Evolutionary conservation across 2,797 vertebrate species (phyloP), one percentile per base, ranked within the genome.

Genomic region (Champsocephalus gunnari): DNA sequence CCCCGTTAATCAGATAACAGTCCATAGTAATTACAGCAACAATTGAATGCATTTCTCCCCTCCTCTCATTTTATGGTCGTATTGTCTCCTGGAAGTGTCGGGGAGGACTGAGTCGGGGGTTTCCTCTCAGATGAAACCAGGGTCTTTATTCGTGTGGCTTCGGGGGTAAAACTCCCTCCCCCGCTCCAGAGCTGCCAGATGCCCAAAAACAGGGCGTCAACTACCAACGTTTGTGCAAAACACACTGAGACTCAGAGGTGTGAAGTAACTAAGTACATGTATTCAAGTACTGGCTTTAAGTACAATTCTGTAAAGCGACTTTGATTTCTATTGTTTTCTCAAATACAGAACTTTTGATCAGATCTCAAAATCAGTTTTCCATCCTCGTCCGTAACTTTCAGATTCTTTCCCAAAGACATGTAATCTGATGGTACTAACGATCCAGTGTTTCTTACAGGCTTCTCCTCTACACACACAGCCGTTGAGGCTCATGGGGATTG

Each of bases 61-160:
- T 70, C 9, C 1, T 51, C 47, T 34, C 28, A 16, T 67, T 80
- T 77, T 70, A 73, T 72, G 72, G 71, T 49, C 75, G 80, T 57
- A 77, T 28, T 66, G 19, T 44, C 48, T 24, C 66, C 24, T 0
- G 34, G 16, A 63, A 55, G 50, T 47, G 56, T 9, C 7, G 41
- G 16, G 44, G 10, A 60, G 53, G 34, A 67, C 53, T 49, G 50
- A 44, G 34, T 6, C 8, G 34, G 34, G 34, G 34, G 34, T 38
- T 9, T 38, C 8, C 34, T 7, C 6, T 48, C 0, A 16, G 62
- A 32, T 24, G 12, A 21, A 48, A 56, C 44, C 16, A 59, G 19
- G 10, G 41, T 10, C 21, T 38, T 2, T 4, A 9, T 49, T 48
- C 56, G 44, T 14, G 47, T 43, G 63, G 57, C 71, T 71, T 60